phyloP scores from a whole-genome alignment of 2,888 invertebrate species.

The Calameuta pallipes region DNA sequence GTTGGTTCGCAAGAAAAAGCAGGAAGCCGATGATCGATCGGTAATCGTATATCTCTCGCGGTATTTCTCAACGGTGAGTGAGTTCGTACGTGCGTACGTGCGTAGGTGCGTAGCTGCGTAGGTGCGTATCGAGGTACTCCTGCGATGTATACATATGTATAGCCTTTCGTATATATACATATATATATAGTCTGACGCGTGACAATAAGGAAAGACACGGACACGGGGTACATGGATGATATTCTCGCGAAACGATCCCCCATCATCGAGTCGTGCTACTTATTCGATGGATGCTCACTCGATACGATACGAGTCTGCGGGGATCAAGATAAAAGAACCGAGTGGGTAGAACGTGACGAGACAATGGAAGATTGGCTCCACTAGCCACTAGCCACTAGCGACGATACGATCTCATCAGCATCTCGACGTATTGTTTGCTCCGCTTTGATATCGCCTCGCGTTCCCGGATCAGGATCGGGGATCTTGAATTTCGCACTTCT shows the following conservation, averaged over 20 bases:
- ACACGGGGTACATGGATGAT: not conserved
- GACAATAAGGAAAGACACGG: not conserved
- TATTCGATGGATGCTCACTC: slow-evolving; percentile 66
- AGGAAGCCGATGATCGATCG: slow-evolving; percentile 51
- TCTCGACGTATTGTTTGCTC: slow-evolving; percentile 63
- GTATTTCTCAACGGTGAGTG: slow-evolving; percentile 24
- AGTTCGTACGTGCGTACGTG: not conserved
- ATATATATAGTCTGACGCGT: not conserved
- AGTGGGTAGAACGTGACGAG: slow-evolving; percentile 67
- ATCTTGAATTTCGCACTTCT: not conserved
- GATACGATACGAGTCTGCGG: slow-evolving; percentile 59
- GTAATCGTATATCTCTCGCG: slow-evolving; percentile 46
- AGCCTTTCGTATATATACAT: not conserved
- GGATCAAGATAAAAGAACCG: slow-evolving; percentile 65
- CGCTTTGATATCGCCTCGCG: slow-evolving; percentile 56
- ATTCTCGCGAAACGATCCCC: slow-evolving; percentile 1
- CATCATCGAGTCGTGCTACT: slow-evolving; percentile 49
- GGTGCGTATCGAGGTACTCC: slow-evolving; percentile 14
- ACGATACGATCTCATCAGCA: slow-evolving; percentile 67
- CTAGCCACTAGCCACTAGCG: slow-evolving; percentile 60
- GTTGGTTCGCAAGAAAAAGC: slow-evolving; percentile 14
- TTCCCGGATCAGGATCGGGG: not conserved
- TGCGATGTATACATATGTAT: not conserved
- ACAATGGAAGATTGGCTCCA: slow-evolving; percentile 64
- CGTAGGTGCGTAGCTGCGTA: slow-evolving; percentile 1